phyloP scores from a whole-genome alignment of 2,113 vertebrate species.

The Dicerorhinus sumatrensis region DNA sequence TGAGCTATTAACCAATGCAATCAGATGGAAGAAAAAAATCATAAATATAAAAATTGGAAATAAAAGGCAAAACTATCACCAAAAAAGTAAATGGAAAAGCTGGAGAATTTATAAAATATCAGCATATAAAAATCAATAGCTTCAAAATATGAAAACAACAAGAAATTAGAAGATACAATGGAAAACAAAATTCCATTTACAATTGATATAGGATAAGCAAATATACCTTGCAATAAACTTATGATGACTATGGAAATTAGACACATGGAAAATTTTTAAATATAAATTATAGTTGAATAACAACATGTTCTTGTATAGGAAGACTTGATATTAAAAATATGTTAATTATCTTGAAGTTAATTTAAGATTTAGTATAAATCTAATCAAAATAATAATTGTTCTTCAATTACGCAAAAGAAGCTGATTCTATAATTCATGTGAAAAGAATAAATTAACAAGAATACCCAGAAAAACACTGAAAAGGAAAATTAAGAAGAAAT shows the following conservation, averaged over 20 bases:
- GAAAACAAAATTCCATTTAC: background rate
- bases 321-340: background rate
- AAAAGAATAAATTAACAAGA: background rate
- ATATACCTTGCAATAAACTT: background rate
- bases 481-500: background rate
- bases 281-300: background rate
- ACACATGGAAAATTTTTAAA: background rate
- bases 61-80: background rate
- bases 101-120: background rate
- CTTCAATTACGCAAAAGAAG: too few relatives aligned
- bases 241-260: background rate
- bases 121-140: background rate
- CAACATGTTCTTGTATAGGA: background rate
- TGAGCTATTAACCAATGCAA: background rate
- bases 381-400: too few relatives aligned
- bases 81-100: background rate
- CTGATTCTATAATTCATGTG: too few relatives aligned
- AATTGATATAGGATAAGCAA: background rate
- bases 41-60: background rate
- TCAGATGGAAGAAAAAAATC: background rate
- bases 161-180: background rate
- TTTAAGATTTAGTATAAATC: too few relatives aligned
- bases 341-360: too few relatives aligned
- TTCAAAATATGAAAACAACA: background rate
- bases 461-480: background rate